These are phyloP conservation scores for Alviniconcha strummeri DNA, from an alignment of 2,888 invertebrate genomes.

Conservation along the genomic window DNA sequence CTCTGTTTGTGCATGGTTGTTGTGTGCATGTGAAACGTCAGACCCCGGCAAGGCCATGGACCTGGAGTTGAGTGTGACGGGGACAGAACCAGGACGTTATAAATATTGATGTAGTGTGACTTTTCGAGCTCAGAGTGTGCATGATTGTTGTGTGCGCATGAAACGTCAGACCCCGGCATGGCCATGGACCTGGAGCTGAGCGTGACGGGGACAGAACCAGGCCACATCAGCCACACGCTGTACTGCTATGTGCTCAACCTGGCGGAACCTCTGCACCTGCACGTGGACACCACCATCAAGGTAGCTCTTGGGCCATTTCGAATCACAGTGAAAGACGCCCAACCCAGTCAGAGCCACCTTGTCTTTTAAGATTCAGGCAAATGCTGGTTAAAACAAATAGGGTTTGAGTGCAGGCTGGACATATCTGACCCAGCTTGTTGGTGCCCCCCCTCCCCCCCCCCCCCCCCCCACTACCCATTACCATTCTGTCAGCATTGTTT, in stretches of 20 bases:
- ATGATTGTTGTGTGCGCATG: too few species aligned
- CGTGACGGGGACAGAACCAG: slow-evolving; percentile 66
- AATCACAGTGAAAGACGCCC: too few species aligned
- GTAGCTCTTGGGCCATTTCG: slow-evolving; percentile 43
- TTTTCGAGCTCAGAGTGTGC: too few species aligned
- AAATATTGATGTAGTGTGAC: too few species aligned
- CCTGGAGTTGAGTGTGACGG: slow-evolving; percentile 69
- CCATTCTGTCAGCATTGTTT: too few species aligned
- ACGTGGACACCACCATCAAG: slow-evolving; percentile 70
- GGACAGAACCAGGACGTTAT: slow-evolving; percentile 60
- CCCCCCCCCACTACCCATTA: too few species aligned
- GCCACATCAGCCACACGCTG: slow-evolving; percentile 66
- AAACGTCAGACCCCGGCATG: slow-evolving; percentile 63
- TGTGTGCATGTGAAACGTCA: slow-evolving; percentile 32
- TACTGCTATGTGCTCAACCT: slow-evolving; percentile 69
- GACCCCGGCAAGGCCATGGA: slow-evolving; percentile 66
- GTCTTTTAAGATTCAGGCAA: background rate
- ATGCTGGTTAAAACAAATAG: background rate
- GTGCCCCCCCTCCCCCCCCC: too few species aligned
- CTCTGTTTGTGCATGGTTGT: too few species aligned
- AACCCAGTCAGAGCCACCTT: too few species aligned
- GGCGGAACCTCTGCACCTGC: slow-evolving; percentile 67
- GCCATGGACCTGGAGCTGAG: slow-evolving; percentile 69
- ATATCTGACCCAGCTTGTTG: background rate
- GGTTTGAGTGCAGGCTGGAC: background rate